Percentiles rank a stretch among this genome's conserved stretches.
phyloP scores from a whole-genome alignment of 2,113 vertebrate genomes.

The Eidolon helvum region DNA sequence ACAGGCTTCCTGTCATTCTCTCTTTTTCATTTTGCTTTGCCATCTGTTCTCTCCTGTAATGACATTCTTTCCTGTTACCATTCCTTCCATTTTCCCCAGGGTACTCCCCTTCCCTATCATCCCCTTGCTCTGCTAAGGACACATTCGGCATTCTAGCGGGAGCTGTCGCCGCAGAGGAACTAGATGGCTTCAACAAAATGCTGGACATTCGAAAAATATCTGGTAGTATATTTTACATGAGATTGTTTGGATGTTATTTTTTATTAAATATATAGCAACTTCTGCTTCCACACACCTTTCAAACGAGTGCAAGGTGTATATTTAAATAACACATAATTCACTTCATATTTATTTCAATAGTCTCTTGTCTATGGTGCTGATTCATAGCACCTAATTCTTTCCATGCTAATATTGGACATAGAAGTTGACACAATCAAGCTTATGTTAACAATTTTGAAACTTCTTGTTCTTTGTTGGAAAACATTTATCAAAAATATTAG shows the following conservation, averaged over 20 bases:
- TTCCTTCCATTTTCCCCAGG: not conserved
- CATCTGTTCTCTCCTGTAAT: not conserved
- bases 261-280: not conserved
- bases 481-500: not conserved
- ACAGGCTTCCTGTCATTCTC: not conserved
- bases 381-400: not conserved
- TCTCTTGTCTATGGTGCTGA: not conserved
- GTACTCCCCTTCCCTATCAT: fast-evolving
- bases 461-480: not conserved
- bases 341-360: not conserved
- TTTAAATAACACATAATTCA: not conserved
- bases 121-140: fast-evolving
- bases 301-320: not conserved
- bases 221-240: not conserved
- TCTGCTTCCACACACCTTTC: not conserved
- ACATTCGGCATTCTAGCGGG: not conserved
- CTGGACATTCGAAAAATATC: not conserved
- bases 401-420: not conserved
- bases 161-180: not conserved
- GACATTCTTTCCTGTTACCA: not conserved
- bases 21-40: not conserved
- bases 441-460: not conserved
- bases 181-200: not conserved
- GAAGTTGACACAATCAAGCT: not conserved
- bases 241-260: not conserved